phyloP scores from a whole-genome alignment of 2,113 vertebrate genomes.

The Asarcornis scutulata region DNA sequence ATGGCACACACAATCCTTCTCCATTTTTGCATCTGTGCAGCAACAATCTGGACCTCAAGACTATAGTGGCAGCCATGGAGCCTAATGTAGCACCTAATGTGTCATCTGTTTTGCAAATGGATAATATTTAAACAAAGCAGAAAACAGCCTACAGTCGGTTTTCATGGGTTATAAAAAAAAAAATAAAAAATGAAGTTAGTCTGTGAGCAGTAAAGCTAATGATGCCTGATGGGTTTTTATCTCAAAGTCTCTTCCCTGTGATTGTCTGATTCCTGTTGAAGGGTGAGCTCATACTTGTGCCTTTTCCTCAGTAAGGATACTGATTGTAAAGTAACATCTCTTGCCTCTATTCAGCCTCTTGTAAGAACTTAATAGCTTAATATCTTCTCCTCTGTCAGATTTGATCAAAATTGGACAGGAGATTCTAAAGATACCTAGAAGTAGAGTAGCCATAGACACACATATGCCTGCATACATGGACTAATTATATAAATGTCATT shows the following conservation, averaged over 20 bases:
- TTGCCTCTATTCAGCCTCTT: slow-evolving; percentile 17
- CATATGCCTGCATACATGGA: not conserved
- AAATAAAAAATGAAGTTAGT: not conserved
- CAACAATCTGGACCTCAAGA: not conserved
- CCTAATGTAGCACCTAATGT: not conserved
- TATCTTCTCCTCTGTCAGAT: slow-evolving; percentile 32
- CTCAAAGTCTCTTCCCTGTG: not conserved
- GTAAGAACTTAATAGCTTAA: slow-evolving; percentile 16
- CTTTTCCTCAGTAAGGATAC: not conserved
- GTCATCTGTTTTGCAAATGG: slow-evolving; percentile 28
- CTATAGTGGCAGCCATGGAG: not conserved
- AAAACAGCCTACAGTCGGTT: slow-evolving; percentile 7
- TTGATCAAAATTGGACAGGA: slow-evolving; percentile 36
- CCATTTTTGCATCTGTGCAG: not conserved
- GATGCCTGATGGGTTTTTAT: slow-evolving; percentile 16
- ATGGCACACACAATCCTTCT: not conserved
- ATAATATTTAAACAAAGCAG: slow-evolving; percentile 30
- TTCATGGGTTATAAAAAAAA: not conserved
- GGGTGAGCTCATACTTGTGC: slow-evolving; percentile 14
- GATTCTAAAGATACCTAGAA: slow-evolving; percentile 26
- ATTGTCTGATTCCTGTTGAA: slow-evolving; percentile 12
- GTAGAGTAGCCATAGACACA: not conserved
- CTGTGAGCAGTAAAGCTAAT: slow-evolving; percentile 40
- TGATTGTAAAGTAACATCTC: not conserved
- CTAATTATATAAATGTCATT: slow-evolving; percentile 38